phyloP scores from a whole-genome alignment of 2,797 vertebrate species.

The Furcifer pardalis region DNA sequence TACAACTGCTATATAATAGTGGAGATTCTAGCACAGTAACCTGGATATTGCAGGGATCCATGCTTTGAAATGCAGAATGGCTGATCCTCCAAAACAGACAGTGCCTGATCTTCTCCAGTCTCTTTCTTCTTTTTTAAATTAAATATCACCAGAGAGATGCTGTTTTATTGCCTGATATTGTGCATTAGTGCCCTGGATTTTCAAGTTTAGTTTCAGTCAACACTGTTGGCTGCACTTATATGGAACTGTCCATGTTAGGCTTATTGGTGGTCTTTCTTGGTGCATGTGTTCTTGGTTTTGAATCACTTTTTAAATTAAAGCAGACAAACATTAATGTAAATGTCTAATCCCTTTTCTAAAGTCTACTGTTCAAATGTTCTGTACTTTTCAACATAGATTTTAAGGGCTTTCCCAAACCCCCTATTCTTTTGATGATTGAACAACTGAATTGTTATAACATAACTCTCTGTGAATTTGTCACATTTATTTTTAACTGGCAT shows the following conservation, averaged over 20 bases:
- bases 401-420: constrained; percentile 69
- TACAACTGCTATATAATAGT: constrained; percentile 93
- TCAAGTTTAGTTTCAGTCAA: constrained; percentile 82
- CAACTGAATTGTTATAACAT: constrained; percentile 37
- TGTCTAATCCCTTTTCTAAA: constrained; percentile 78
- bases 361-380: constrained; percentile 72
- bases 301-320: constrained; percentile 80
- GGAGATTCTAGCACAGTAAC: constrained; percentile 91
- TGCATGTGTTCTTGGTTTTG: constrained; percentile 74
- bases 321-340: constrained; percentile 73
- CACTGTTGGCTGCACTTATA: constrained; percentile 76
- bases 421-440: constrained; percentile 45
- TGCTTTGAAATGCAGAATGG: constrained; percentile 86
- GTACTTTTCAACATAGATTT: constrained; percentile 68
- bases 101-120: constrained; percentile 77
- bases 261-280: constrained; percentile 75
- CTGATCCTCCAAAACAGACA: constrained; percentile 82
- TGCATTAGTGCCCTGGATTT: constrained; percentile 81
- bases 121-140: constrained; percentile 83
- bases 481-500: constrained; percentile 5
- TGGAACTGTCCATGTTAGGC: constrained; percentile 77
- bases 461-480: constrained; percentile 1
- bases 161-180: constrained; percentile 83
- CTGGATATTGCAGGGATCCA: constrained; percentile 86
- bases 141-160: constrained; percentile 81